Base-by-base conservation (phyloP, 2,888 invertebrate genomes). In the Cerastis leucographa region DNA sequence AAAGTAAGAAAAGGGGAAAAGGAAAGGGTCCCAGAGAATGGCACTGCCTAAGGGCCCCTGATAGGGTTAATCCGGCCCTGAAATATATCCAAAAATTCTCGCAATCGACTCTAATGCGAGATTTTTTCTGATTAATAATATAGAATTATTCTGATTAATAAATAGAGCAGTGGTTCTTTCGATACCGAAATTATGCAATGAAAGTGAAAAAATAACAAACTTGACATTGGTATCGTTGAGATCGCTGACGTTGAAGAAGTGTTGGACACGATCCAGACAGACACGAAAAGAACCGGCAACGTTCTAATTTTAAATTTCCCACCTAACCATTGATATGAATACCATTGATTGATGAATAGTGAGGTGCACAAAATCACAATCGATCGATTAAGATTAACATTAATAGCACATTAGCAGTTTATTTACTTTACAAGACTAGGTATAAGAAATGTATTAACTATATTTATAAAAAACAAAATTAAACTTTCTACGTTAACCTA, bases 231-330 rank as follows among this genome's bases (percentile, higher is more conserved):
- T 92, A 90, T 89, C 89, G 88, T 68, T 70, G 83, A 86, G 89
- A 84, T 87, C 83, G 86, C 78, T 83, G 44, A 81, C 78, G 78
- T 73, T 49, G 73, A 85, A 79, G 74, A 78, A 72, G 49, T 85
- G 81, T 95, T 95, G 95, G 95, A 95, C 84, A 82, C 81, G 89
- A 89, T 94, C 95, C 95, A 95, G 93, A 76, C 87, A n/a, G n/a
- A 85, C 87, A 83, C 35, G 92, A 92, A 92, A 92, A 91, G 88
- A 89, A 90, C 87, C 85, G 87, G 90, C 91, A 91, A 89, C 89
- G 84, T 90, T 92, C 94, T 94, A 94, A 91, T 90, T 94, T 93
- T 93, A 93, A 92, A 90, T 88, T 90, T 83, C 85, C 86, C 81
- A 85, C 81, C 78, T 80, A 84, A 78, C 79, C 85, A 71, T 65